Conservation (phyloP, 1,140 invertebrate species). For the Drosophila subobscura region DNA sequence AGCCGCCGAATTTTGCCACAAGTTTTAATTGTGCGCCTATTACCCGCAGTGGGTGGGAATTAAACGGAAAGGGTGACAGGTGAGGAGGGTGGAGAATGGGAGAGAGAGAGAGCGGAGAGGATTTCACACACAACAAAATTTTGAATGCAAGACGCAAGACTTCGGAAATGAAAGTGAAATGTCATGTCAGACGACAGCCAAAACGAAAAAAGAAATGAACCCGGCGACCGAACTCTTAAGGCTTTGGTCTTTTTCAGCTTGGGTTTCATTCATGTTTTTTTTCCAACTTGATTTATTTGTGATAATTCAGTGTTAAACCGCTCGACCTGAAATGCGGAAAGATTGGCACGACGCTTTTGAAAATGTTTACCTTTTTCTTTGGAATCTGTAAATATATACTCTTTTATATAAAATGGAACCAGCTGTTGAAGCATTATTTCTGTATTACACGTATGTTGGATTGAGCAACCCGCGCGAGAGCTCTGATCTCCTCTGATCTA, state of each 20-base stretch:
- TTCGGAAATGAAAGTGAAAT: constrained; percentile 82
- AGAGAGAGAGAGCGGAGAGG: not conserved
- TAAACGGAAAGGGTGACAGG: not conserved
- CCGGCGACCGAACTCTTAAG: constrained; percentile 29
- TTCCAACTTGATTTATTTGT: constrained; percentile 67
- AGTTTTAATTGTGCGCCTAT: constrained; percentile 49
- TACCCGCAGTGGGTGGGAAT: constrained; percentile 1
- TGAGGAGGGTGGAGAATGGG: not conserved
- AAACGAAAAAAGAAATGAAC: constrained; percentile 52
- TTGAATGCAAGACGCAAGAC: constrained; percentile 72
- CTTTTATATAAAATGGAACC: constrained; percentile 66
- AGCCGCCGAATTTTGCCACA: not conserved
- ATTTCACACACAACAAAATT: constrained; percentile 54
- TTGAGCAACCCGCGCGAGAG: constrained; percentile 29
- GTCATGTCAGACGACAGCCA: constrained; percentile 67
- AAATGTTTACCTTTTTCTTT: constrained; percentile 8
- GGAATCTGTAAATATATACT: constrained; percentile 36
- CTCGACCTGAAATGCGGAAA: constrained; percentile 65
- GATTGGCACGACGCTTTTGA: constrained; percentile 45
- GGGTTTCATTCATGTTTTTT: constrained; percentile 10
- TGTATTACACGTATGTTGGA: constrained; percentile 22
- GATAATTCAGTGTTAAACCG: constrained; percentile 56
- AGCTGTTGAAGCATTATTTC: constrained; percentile 12
- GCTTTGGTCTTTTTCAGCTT: constrained; percentile 31
- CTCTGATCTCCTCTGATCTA: constrained; percentile 27